Percentiles rank a stretch among this genome's conserved stretches.
Evolutionary conservation across 2,888 invertebrate species (phyloP).

Genomic region (Ormyrus labotus): DNA sequence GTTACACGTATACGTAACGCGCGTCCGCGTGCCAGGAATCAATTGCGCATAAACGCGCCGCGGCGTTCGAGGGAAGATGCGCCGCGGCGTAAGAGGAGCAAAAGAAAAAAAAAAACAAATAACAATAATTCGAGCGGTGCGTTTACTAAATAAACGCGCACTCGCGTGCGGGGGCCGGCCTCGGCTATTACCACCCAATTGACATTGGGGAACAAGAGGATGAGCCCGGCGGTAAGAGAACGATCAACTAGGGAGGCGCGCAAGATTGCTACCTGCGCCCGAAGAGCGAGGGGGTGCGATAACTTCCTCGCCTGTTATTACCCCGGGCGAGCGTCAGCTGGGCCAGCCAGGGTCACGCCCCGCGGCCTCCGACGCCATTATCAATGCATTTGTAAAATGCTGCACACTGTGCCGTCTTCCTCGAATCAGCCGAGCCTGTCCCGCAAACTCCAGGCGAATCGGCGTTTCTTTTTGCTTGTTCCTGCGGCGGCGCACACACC

Average conservation of each 20-base stretch:
- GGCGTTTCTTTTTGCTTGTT: background rate
- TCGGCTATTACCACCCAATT: conserved; percentile 40
- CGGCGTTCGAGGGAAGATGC: background rate
- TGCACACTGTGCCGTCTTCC: conserved; percentile 23
- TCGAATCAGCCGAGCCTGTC: conserved; percentile 10
- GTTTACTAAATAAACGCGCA: conserved; percentile 44
- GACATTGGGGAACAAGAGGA: conserved; percentile 36
- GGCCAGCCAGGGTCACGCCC: conserved; percentile 40
- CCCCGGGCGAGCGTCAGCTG: conserved; percentile 50
- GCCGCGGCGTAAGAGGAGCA: background rate
- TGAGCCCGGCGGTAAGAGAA: no score
- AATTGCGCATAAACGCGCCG: conserved; percentile 19
- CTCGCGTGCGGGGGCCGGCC: background rate
- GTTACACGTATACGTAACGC: background rate
- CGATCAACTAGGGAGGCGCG: background rate
- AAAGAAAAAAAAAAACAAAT: conserved; percentile 37
- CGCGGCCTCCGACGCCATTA: conserved; percentile 19
- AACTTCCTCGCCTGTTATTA: conserved; percentile 33
- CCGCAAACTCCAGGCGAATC: background rate
- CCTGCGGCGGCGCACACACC: background rate
- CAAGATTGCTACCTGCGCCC: conserved; percentile 32
- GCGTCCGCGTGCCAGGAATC: conserved; percentile 34
- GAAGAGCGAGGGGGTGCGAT: conserved; percentile 43
- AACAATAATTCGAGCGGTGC: conserved; percentile 40
- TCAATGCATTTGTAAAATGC: conserved; percentile 45